A percentile compares a stretch with the other conserved stretches of the same genome.
Evolutionary conservation across 2,888 invertebrate species (phyloP).

Genomic region (Polydrusus tereticollis): DNA sequence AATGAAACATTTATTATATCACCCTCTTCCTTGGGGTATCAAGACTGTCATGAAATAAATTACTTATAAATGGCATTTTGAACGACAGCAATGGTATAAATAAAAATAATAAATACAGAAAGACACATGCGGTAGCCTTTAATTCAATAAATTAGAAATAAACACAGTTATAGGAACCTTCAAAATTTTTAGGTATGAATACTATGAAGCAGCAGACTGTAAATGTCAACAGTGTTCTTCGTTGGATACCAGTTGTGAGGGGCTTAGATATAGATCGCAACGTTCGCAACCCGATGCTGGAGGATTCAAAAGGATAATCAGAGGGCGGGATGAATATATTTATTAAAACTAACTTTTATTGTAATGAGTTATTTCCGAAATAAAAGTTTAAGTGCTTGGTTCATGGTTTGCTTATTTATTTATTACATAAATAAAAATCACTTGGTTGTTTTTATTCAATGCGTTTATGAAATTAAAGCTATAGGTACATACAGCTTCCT

Average conservation of each 20-base stretch:
- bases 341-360: background rate
- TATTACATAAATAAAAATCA: background rate
- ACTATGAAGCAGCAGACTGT: slow-evolving; percentile 83
- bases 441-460: background rate
- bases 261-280: slow-evolving; percentile 70
- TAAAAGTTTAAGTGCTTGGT: background rate
- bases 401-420: background rate
- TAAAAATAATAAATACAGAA: too few species aligned
- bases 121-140: too few species aligned
- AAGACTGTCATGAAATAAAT: too few species aligned
- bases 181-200: slow-evolving; percentile 73
- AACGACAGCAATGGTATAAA: too few species aligned
- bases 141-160: too few species aligned
- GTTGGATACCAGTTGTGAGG: slow-evolving; percentile 80
- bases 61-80: too few species aligned
- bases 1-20: background rate
- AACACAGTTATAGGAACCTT: background rate
- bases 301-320: slow-evolving; percentile 57
- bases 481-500: too few species aligned
- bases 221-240: slow-evolving; percentile 80
- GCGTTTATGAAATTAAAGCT: too few species aligned
- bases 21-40: too few species aligned
- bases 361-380: background rate
- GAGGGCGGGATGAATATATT: slow-evolving; percentile 22
- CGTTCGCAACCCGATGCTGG: slow-evolving; percentile 63